These are phyloP conservation scores for Sebastes reedi DNA, from an alignment of 2,797 vertebrate species.

Conservation along the genomic window DNA sequence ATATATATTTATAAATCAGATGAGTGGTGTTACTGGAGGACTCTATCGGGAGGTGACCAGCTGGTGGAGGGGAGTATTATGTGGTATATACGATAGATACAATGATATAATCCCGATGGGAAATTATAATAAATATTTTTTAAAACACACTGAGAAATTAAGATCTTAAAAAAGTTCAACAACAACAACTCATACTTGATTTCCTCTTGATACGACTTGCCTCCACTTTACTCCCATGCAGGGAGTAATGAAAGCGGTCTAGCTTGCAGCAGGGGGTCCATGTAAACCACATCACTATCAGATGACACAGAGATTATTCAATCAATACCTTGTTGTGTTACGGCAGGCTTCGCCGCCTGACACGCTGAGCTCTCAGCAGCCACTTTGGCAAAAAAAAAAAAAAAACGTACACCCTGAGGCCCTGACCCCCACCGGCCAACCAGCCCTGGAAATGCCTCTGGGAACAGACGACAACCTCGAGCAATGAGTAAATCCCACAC, in stretches of 20 bases:
- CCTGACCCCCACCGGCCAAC: slow-evolving; percentile 58
- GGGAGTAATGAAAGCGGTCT: slow-evolving; percentile 54
- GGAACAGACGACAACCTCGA: slow-evolving; percentile 57
- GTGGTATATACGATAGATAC: background rate
- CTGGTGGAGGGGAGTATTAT: background rate
- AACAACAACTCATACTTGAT: background rate
- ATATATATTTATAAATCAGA: background rate
- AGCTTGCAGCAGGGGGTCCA: slow-evolving; percentile 71
- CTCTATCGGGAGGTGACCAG: background rate
- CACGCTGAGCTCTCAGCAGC: slow-evolving; percentile 38
- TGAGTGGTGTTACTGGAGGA: background rate
- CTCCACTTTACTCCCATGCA: slow-evolving; percentile 4
- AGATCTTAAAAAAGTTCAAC: background rate
- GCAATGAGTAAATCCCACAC: slow-evolving; percentile 50
- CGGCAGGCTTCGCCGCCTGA: slow-evolving; percentile 30
- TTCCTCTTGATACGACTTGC: background rate
- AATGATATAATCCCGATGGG: background rate
- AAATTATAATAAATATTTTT: background rate
- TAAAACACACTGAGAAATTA: background rate
- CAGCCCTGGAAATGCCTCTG: slow-evolving; percentile 54
- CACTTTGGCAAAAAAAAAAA: slow-evolving; percentile 1
- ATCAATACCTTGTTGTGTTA: slow-evolving; percentile 82
- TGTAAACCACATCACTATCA: slow-evolving; percentile 77
- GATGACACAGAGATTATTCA: slow-evolving; percentile 83
- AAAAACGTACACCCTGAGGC: slow-evolving; percentile 61